These are phyloP conservation scores for Nyctibius grandis DNA, from an alignment of 2,797 vertebrate species.

Conservation along the genomic window DNA sequence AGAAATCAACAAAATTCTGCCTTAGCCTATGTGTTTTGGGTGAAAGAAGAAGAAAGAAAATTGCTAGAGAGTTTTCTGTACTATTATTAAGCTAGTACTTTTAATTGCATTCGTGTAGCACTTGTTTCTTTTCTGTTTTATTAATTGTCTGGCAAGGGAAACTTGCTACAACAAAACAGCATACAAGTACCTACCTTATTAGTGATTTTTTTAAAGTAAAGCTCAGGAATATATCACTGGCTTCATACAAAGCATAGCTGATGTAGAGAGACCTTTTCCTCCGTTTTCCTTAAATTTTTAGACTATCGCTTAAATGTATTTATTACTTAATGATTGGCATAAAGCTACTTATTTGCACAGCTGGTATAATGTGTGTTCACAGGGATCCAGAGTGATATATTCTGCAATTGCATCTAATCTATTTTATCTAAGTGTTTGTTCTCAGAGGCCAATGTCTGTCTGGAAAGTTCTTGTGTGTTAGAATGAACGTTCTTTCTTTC, in stretches of 20 bases:
- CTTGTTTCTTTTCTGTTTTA: neutral
- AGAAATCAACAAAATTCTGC: neutral
- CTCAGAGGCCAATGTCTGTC: slow-evolving; percentile 61
- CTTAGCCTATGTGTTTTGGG: neutral
- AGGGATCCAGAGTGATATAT: slow-evolving; percentile 52
- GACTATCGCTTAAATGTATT: neutral
- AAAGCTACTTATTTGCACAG: slow-evolving; percentile 35
- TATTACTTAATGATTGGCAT: slow-evolving; percentile 51
- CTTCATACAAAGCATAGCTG: neutral
- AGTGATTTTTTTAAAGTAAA: neutral
- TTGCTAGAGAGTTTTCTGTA: neutral
- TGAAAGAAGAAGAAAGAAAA: neutral
- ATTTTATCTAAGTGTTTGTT: slow-evolving; percentile 65
- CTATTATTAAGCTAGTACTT: neutral
- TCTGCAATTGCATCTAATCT: slow-evolving; percentile 44
- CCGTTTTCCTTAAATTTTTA: slow-evolving; percentile 25
- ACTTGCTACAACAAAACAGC: neutral
- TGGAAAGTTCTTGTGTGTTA: slow-evolving; percentile 64
- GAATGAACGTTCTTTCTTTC: slow-evolving; percentile 67
- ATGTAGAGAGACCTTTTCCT: neutral
- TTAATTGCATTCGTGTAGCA: neutral
- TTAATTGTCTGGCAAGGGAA: neutral
- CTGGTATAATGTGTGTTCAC: slow-evolving; percentile 9
- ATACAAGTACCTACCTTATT: neutral
- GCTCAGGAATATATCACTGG: neutral